A percentile compares a stretch with the other conserved stretches of the same genome.
Evolutionary conservation across 2,113 vertebrate genomes (phyloP).

Genomic region (Physeter macrocephalus): DNA sequence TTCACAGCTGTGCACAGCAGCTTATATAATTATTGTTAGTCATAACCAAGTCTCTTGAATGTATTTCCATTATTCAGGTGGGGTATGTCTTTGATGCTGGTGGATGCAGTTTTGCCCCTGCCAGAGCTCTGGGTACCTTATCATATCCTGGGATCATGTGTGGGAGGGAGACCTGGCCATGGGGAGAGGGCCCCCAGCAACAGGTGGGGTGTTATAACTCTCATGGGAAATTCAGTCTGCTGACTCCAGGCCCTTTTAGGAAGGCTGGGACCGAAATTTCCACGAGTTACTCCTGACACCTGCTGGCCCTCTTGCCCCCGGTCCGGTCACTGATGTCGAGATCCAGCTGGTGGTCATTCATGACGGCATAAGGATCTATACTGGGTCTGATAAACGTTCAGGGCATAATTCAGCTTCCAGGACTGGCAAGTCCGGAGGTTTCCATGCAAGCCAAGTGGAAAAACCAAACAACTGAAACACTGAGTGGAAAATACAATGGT

Average conservation of each 20-base stretch:
- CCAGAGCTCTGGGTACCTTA: not conserved
- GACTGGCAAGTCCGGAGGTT: not conserved
- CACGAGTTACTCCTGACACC: not conserved
- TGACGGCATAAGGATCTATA: not conserved
- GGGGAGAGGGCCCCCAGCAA: not conserved
- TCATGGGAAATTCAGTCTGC: not conserved
- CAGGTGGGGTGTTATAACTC: not conserved
- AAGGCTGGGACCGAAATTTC: not conserved
- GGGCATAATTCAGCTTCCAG: too few species aligned
- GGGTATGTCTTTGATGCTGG: accelerated
- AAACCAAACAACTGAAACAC: accelerated
- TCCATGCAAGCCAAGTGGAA: not conserved
- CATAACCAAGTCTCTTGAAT: not conserved
- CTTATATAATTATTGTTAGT: too few species aligned
- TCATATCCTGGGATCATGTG: accelerated
- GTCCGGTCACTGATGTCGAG: accelerated
- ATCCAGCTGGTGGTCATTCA: accelerated
- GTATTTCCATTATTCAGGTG: accelerated
- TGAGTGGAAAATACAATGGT: accelerated
- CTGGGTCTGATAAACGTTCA: accelerated
- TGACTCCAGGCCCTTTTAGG: not conserved
- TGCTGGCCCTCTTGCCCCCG: not conserved
- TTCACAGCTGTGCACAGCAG: not conserved
- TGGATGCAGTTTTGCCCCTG: too few species aligned
- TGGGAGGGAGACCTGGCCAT: not conserved